Evolutionary conservation across 2,113 vertebrate species (phyloP).

Genomic region (Sphaerodactylus townsendi): DNA sequence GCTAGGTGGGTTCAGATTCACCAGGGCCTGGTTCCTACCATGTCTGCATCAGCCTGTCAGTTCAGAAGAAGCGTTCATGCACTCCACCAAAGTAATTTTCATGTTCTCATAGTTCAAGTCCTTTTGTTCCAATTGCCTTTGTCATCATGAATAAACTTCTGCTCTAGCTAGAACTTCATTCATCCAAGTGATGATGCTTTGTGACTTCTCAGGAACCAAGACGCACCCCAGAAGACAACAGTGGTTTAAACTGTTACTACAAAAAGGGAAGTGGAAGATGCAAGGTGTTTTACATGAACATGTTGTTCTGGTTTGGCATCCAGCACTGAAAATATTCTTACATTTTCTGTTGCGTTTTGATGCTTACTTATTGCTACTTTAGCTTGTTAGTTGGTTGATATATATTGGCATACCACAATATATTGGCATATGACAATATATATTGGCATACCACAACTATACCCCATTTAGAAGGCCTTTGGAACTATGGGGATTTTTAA

Average conservation of each 20-base stretch:
- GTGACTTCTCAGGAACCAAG: slow-evolving; percentile 24
- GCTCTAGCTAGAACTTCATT: slow-evolving; percentile 17
- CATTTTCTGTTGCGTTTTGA: background rate
- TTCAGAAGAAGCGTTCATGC: background rate
- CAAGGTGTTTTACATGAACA: slow-evolving; percentile 11
- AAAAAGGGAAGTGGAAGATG: slow-evolving; percentile 15
- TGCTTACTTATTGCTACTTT: background rate
- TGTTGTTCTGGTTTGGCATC: background rate
- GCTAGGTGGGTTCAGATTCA: no score
- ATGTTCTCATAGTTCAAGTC: background rate
- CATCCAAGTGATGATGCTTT: slow-evolving; percentile 4
- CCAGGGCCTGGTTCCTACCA: no score
- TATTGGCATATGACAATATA: background rate
- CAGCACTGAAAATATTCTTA: background rate
- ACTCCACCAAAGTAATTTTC: background rate
- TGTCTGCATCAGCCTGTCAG: no score
- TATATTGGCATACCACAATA: background rate
- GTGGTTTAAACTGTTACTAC: slow-evolving; percentile 11
- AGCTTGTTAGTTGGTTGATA: background rate
- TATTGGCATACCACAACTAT: background rate
- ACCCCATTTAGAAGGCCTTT: background rate
- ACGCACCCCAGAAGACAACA: background rate
- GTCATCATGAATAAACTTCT: slow-evolving; percentile 15
- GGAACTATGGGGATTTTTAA: background rate
- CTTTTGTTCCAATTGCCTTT: slow-evolving; percentile 21